Base-by-base conservation (phyloP, 2,888 invertebrate genomes). In the Sthenelais limicola region DNA sequence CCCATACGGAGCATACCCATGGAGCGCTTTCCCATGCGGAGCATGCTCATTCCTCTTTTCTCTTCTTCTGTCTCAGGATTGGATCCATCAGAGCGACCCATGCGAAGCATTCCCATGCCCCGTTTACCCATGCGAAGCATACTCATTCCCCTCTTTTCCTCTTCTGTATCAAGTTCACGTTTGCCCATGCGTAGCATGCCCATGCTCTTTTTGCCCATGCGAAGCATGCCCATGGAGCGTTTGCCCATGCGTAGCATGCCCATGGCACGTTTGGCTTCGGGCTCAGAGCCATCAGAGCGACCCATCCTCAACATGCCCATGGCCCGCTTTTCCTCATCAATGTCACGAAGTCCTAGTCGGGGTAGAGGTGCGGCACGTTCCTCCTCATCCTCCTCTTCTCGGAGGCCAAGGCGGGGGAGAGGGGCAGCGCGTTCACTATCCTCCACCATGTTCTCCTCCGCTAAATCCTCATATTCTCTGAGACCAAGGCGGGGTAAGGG, bases 91-190 rank as follows among this genome's bases (percentile, higher is more conserved):
- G 80, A 74, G 73, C 81, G 78, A 9, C 83, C 83, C 52, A 84
- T 73, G 30, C 83, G 76, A 9, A 82, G 76, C 83, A 84, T 83
- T 26, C 77, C 77, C 76, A 81, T 80, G 56, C 81, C 78, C 18
- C 84, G 78, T 76, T 83, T 83, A 35, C 82, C 83, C 32, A 83
- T 76, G 51, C 83, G 77, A 30, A 83, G 78, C 79, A 83, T 81
- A 48, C 78, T 75, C 75, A 83, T 80, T 38, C 81, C 80, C 35
- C 83, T 75, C 72, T 83, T 83, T n/a, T 76, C 79, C 26, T 69
- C 35, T 32, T 24, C 58, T 52, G 69, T 71, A 24, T 47, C 51
- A 15, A 73, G 26, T 15, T 35, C 49, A 18, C 77, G 71, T 52
- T 77, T 77, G 47, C 77, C 77, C 76, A 77, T 76, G 18, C 77